Conservation (phyloP, 2,888 invertebrate genomes). For the Eupithecia tripunctaria region DNA sequence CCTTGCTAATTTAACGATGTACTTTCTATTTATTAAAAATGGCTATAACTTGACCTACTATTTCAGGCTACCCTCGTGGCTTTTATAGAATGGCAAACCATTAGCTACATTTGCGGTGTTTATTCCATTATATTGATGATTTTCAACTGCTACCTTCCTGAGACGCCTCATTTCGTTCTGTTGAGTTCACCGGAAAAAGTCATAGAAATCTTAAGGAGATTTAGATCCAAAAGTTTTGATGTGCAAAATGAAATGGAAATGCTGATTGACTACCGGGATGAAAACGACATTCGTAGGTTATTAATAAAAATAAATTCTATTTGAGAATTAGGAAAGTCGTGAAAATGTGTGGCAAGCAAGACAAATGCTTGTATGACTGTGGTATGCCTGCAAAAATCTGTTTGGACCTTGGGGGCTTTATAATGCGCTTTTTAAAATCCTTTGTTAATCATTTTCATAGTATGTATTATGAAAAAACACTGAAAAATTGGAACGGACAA, state of each 20-base stretch:
- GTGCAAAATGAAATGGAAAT: conserved; percentile 57
- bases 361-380: not conserved
- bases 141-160: conserved; percentile 55
- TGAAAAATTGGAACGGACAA: not conserved
- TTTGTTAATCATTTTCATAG: too few species aligned
- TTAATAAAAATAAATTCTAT: conserved; percentile 37
- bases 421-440: not conserved
- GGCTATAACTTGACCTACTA: not conserved
- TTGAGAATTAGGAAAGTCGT: not conserved
- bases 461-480: too few species aligned
- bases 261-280: conserved; percentile 59
- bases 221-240: conserved; percentile 55
- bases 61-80: conserved; percentile 59
- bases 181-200: conserved; percentile 48
- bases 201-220: conserved; percentile 47
- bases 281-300: conserved; percentile 66
- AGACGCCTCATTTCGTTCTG: conserved; percentile 65
- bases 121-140: conserved; percentile 49
- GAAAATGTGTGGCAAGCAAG: not conserved
- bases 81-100: conserved; percentile 52
- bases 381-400: not conserved
- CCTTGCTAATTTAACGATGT: too few species aligned
- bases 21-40: not conserved
- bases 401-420: not conserved
- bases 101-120: conserved; percentile 52